Percentiles rank a stretch among this genome's conserved stretches.
phyloP scores from a whole-genome alignment of 1,140 invertebrate genomes.

The Drosophila nigromelanica region DNA sequence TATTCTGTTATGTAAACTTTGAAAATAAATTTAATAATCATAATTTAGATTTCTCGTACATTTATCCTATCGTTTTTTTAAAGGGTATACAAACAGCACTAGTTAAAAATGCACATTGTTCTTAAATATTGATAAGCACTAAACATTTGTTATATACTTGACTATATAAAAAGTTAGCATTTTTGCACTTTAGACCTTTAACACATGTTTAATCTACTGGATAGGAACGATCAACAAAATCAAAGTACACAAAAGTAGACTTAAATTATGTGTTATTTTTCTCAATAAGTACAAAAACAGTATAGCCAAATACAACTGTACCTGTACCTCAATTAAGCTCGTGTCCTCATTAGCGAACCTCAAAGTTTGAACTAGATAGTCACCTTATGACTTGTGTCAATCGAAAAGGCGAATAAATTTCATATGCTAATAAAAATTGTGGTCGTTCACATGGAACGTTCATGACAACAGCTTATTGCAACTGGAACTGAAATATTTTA shows the following conservation, averaged over 20 bases:
- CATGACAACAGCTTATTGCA: slow-evolving; percentile 55
- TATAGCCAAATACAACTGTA: slow-evolving; percentile 16
- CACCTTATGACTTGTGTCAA: slow-evolving; percentile 29
- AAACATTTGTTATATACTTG: slow-evolving; percentile 36
- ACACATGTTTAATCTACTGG: slow-evolving; percentile 19
- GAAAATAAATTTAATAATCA: no score
- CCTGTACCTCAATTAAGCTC: neutral
- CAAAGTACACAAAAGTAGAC: slow-evolving; percentile 52
- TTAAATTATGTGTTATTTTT: slow-evolving; percentile 24
- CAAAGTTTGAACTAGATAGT: slow-evolving; percentile 13
- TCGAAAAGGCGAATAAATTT: slow-evolving; percentile 57
- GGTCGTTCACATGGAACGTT: slow-evolving; percentile 48
- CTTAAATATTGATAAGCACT: slow-evolving; percentile 48
- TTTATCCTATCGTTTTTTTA: no score
- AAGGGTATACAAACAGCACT: slow-evolving; percentile 7
- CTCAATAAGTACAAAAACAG: neutral
- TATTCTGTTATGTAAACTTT: no score
- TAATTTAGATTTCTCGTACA: no score
- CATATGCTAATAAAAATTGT: slow-evolving; percentile 57
- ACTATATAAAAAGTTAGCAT: slow-evolving; percentile 18
- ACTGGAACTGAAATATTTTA: slow-evolving; percentile 6
- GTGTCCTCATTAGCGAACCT: slow-evolving; percentile 11
- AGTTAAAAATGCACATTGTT: no score
- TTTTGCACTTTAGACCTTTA: slow-evolving; percentile 63
- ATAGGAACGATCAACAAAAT: slow-evolving; percentile 44